These are phyloP conservation scores for Neomicropteryx cornuta DNA, from an alignment of 1,140 invertebrate species.

Conservation along the genomic window DNA sequence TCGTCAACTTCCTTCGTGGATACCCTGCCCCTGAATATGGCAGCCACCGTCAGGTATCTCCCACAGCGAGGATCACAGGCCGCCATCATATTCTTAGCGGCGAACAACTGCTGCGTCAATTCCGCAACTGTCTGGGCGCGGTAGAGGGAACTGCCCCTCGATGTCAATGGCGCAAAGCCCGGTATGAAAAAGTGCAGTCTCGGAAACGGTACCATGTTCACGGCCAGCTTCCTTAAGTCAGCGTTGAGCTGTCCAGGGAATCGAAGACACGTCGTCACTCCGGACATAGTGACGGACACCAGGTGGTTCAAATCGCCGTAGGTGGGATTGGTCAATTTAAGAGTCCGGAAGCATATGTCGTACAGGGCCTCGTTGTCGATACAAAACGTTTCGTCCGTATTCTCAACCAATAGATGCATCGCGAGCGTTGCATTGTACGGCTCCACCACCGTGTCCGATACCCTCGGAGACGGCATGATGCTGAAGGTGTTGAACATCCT, in stretches of 20 bases:
- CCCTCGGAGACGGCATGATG: slow-evolving; percentile 62
- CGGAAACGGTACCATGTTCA: slow-evolving; percentile 89
- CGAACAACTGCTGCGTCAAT: slow-evolving; percentile 72
- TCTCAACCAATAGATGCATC: slow-evolving; percentile 64
- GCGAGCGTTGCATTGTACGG: slow-evolving; percentile 63
- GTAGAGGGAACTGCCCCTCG: slow-evolving; percentile 56
- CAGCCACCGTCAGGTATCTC: slow-evolving; percentile 55
- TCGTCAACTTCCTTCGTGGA: slow-evolving; percentile 72
- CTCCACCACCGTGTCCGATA: slow-evolving; percentile 16
- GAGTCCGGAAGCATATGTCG: slow-evolving; percentile 78
- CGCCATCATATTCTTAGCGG: slow-evolving; percentile 67
- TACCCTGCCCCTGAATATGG: slow-evolving; percentile 61
- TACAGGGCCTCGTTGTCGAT: slow-evolving; percentile 67
- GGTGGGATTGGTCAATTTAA: slow-evolving; percentile 65
- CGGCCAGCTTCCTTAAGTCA: slow-evolving; percentile 88
- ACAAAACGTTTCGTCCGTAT: slow-evolving; percentile 48
- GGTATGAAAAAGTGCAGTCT: slow-evolving; percentile 61
- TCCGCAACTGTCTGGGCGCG: slow-evolving; percentile 53
- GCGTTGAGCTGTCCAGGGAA: slow-evolving; percentile 73
- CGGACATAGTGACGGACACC: slow-evolving; percentile 65
- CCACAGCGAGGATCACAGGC: slow-evolving; percentile 54
- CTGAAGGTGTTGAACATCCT: slow-evolving; percentile 73
- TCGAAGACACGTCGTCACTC: slow-evolving; percentile 28
- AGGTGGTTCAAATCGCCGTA: slow-evolving; percentile 68
- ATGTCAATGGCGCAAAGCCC: slow-evolving; percentile 69